These are phyloP conservation scores for Aratinga solstitialis DNA, from an alignment of 2,797 vertebrate genomes.

Conservation along the genomic window DNA sequence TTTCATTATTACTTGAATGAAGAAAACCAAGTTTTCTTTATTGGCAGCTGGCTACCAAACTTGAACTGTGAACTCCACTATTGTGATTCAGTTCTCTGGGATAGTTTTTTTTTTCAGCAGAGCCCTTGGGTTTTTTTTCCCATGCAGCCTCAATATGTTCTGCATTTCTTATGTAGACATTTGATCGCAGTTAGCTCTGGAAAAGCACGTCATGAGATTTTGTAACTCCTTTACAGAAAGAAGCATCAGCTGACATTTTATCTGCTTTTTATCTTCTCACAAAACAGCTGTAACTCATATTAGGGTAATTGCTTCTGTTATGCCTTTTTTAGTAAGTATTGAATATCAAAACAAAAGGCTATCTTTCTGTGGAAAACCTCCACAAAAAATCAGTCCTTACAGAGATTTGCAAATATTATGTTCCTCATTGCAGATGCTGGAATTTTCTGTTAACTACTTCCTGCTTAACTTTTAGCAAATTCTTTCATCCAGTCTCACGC, in stretches of 20 bases:
- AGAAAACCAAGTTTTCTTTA: not conserved
- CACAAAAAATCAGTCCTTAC: not conserved
- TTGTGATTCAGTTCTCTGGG: not conserved
- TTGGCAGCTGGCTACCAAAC: not conserved
- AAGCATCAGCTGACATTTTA: conserved; percentile 5
- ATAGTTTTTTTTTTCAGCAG: not conserved
- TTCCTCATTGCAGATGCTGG: not conserved
- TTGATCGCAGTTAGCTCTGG: not conserved
- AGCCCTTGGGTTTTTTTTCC: not conserved
- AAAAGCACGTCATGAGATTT: not conserved
- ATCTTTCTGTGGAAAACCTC: not conserved
- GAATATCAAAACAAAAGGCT: not conserved
- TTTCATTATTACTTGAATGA: not conserved
- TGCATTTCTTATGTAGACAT: conserved; percentile 15
- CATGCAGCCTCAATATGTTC: not conserved
- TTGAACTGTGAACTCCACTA: not conserved
- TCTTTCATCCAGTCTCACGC: not conserved
- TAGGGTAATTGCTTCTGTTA: not conserved
- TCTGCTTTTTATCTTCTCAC: conserved; percentile 16
- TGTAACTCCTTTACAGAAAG: conserved; percentile 40
- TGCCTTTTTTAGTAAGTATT: not conserved
- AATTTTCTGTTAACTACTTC: conserved; percentile 12
- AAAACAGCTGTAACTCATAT: not conserved
- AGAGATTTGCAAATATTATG: not conserved
- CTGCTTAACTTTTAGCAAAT: not conserved